phyloP scores from a whole-genome alignment of 2,113 vertebrate genomes.

The Percopsis transmontana region DNA sequence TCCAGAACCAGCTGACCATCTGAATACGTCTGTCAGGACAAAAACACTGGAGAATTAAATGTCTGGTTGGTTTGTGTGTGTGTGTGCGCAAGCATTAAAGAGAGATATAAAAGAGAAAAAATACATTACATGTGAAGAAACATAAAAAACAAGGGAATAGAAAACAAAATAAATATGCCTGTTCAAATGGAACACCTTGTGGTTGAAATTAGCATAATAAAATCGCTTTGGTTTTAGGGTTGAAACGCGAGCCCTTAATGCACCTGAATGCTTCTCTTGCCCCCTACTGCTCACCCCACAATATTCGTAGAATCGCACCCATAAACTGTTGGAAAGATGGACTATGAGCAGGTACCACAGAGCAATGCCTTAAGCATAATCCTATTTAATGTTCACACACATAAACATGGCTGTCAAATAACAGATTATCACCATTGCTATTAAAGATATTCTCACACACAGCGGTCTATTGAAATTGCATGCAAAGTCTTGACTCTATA shows the following conservation, averaged over 20 bases:
- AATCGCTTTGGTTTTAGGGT: too few species aligned
- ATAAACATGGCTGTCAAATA: neutral
- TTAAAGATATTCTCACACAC: constrained; percentile 1
- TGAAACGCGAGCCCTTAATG: too few species aligned
- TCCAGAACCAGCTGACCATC: constrained; percentile 69
- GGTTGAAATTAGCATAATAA: too few species aligned
- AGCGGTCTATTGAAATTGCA: neutral
- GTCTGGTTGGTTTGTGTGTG: neutral
- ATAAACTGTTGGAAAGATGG: neutral
- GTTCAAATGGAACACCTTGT: too few species aligned
- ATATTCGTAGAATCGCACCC: too few species aligned
- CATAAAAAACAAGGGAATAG: neutral
- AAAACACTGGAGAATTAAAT: neutral
- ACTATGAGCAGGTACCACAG: neutral
- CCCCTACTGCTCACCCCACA: too few species aligned
- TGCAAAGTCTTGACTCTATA: neutral
- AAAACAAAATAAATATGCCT: too few species aligned
- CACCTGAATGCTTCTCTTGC: too few species aligned
- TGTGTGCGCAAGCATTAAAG: neutral
- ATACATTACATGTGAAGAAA: neutral
- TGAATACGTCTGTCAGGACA: constrained; percentile 60
- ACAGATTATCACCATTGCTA: neutral
- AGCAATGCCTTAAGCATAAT: neutral
- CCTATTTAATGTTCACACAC: neutral
- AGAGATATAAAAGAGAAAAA: neutral